Evolutionary conservation across 2,113 vertebrate species (phyloP).

Genomic region (Heterotis niloticus): DNA sequence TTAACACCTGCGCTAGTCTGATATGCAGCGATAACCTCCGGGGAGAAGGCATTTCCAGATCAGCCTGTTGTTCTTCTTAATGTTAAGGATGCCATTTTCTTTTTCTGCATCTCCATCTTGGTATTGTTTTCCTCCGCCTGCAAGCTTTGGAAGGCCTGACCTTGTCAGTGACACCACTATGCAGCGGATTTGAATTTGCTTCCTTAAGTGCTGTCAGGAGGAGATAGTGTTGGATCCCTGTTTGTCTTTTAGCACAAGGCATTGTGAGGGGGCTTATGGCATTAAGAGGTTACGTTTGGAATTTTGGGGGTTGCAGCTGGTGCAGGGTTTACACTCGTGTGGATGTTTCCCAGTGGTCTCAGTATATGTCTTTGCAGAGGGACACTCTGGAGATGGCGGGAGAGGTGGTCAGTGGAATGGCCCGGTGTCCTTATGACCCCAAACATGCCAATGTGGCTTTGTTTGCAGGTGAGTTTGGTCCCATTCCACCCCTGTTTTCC

Average conservation of each 20-base stretch:
- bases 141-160: background rate
- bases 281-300: background rate
- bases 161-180: background rate
- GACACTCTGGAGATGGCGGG: constrained; percentile 83
- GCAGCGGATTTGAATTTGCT: background rate
- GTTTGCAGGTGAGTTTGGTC: constrained; percentile 76
- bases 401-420: constrained; percentile 91
- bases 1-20: background rate
- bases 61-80: constrained; percentile 5
- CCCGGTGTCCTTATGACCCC: constrained; percentile 92
- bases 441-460: constrained; percentile 93
- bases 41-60: background rate
- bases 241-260: background rate
- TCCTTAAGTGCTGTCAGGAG: constrained; percentile 1
- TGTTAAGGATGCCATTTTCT: background rate
- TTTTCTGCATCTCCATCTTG: too few relatives aligned
- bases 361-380: constrained; percentile 65
- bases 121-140: constrained; percentile 4
- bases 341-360: constrained; percentile 14
- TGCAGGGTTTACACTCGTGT: too few relatives aligned
- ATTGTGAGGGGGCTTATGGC: background rate
- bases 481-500: background rate
- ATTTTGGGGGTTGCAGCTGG: constrained; percentile 17
- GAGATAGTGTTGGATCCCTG: background rate
- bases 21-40: background rate